Conservation (phyloP, 2,113 vertebrate genomes). For the Toxostoma redivivum region DNA sequence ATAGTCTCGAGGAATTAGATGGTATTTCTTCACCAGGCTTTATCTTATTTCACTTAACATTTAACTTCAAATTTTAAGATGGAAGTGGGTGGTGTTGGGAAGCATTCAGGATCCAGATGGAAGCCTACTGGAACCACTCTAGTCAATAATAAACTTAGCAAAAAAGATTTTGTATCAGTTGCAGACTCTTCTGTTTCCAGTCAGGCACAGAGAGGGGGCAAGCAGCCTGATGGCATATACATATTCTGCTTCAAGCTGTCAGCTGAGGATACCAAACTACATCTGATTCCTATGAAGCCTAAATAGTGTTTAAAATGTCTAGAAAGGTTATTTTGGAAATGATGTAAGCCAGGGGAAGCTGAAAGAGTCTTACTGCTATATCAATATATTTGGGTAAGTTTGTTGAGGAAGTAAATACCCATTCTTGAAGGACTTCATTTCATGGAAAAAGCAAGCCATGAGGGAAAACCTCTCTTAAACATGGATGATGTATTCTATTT, state of each 20-base stretch:
- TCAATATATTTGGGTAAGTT: background rate
- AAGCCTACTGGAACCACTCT: background rate
- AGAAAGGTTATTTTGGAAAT: constrained; percentile 22
- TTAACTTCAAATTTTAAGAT: background rate
- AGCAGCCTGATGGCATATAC: background rate
- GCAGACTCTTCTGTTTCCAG: constrained; percentile 25
- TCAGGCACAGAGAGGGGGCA: background rate
- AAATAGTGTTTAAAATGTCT: constrained; percentile 10
- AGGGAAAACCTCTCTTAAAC: background rate
- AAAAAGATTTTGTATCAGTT: constrained; percentile 9
- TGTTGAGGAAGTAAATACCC: background rate
- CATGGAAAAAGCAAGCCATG: background rate
- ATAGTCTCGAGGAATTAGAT: background rate
- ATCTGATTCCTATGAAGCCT: background rate
- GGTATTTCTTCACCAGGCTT: background rate
- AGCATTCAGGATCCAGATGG: constrained; percentile 13
- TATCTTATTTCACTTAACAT: background rate
- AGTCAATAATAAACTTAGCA: constrained; percentile 33
- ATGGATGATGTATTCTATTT: background rate
- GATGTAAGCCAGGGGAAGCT: background rate
- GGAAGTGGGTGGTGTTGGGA: constrained; percentile 19
- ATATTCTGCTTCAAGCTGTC: background rate
- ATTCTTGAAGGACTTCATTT: background rate
- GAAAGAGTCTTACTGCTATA: background rate
- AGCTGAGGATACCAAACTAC: background rate